Conservation (phyloP, 2,888 invertebrate species). For the Linnaemya vulpina region DNA sequence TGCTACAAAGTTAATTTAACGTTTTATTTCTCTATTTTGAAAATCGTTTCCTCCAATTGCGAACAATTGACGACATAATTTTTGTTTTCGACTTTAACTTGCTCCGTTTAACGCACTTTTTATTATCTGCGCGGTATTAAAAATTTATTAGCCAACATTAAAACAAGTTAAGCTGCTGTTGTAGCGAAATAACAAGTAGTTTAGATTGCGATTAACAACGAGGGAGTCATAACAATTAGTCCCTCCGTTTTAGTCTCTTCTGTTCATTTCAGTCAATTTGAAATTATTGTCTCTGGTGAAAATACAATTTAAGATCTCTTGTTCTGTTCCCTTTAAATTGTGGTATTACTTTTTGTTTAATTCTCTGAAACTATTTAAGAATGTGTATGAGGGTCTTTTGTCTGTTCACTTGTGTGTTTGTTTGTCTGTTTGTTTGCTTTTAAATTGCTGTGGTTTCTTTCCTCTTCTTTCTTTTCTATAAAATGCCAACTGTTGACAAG, state of each 20-base stretch:
- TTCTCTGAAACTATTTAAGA: not conserved
- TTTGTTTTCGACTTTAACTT: not conserved
- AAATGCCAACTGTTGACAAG: constrained; percentile 33
- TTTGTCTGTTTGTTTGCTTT: too few relatives aligned
- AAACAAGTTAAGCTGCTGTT: constrained; percentile 27
- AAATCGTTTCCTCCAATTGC: not conserved
- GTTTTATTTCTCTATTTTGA: not conserved
- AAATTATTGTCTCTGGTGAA: constrained; percentile 7
- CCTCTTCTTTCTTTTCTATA: not conserved
- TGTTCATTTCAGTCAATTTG: constrained; percentile 11
- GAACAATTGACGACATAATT: not conserved
- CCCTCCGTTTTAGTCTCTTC: not conserved
- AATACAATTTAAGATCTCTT: not conserved
- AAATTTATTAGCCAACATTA: constrained; percentile 20
- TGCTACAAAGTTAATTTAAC: too few relatives aligned
- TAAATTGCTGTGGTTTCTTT: not conserved
- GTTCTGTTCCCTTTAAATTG: not conserved
- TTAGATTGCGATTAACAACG: constrained; percentile 50
- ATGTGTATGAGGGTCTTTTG: not conserved
- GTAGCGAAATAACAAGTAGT: constrained; percentile 11
- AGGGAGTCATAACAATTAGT: constrained; percentile 28
- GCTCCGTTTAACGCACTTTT: constrained; percentile 5
- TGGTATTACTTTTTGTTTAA: not conserved
- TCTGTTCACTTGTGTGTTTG: too few relatives aligned
- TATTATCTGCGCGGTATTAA: constrained; percentile 26